Base-by-base conservation (phyloP, 1,140 invertebrate species). In the Conus betulinus region DNA sequence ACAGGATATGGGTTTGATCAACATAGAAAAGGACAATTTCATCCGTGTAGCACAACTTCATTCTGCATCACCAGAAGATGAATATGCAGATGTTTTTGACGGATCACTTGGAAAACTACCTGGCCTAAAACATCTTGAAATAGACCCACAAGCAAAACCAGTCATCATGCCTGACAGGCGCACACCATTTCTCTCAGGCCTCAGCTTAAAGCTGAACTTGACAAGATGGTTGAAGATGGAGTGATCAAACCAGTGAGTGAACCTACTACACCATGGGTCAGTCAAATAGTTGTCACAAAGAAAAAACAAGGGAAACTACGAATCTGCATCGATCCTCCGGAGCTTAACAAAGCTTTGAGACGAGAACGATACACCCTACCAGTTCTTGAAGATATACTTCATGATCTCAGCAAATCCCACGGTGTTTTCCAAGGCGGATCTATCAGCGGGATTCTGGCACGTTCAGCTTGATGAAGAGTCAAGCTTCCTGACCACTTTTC, bases 311-410 rank as follows among this genome's bases (percentile, higher is more conserved):
- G 91, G 39, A 52, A 82, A 23, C 51, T 91, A 10, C 60, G 91
- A 17, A 71, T 93, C 1, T 93, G 93, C 60, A 53, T 93, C 5
- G 93, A 92, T 84, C 92, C 90, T 20, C 86, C 90, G 57, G 71
- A 87, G 20, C 89, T 92, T 5, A 93, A 93, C 81, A 88, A 90
- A 85, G 91, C 88, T 25, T 55, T 93, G 8, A 52, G 67, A 57
- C 51, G 90, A 63, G 88, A 92, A 82, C 85, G 39, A 39, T 39
- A 39, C 39, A 39, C 39, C 39, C 39, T 93, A 20, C 91, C 89
- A n/a, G 88, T 88, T 17, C 57, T 92, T 5, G 91, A 91, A 76
- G 92, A 92, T 83, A 39, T 90, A 3, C 84, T 93, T 25, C 91
- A 84, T 15, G 57, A 89, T 67, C 71, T 92, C 8, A 76, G 63